These are phyloP conservation scores for Pectinophora gossypiella DNA, from an alignment of 1,140 invertebrate species.

Conservation along the genomic window DNA sequence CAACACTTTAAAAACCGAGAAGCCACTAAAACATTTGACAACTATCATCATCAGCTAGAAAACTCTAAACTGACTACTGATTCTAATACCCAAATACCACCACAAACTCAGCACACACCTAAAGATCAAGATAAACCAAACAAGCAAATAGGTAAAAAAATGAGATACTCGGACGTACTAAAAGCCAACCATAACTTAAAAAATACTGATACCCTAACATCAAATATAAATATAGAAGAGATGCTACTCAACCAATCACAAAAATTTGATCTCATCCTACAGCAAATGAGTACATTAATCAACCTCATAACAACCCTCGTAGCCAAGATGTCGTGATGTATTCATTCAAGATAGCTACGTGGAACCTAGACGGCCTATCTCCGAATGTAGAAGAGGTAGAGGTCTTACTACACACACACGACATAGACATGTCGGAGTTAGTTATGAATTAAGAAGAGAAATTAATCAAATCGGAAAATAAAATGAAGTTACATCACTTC, in stretches of 20 bases:
- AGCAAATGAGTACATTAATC: conserved; percentile 25
- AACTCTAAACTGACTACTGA: too few species aligned
- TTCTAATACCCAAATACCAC: neutral
- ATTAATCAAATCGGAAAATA: too few species aligned
- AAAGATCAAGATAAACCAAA: neutral
- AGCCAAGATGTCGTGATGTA: neutral
- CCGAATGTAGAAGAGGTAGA: too few species aligned
- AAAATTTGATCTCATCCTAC: conserved; percentile 16
- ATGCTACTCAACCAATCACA: conserved; percentile 9
- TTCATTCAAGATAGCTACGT: conserved; percentile 15
- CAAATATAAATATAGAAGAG: neutral
- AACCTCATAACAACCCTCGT: conserved; percentile 18
- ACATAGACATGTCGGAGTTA: too few species aligned
- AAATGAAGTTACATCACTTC: too few species aligned
- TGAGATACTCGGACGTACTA: neutral
- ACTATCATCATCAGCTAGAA: too few species aligned
- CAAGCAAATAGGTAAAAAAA: neutral
- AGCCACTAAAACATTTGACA: neutral
- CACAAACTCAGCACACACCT: neutral
- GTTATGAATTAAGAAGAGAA: too few species aligned
- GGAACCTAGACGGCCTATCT: too few species aligned
- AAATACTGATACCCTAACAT: neutral
- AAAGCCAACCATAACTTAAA: neutral
- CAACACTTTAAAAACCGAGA: neutral
- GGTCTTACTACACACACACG: too few species aligned